Percentiles rank a stretch among this genome's conserved stretches.
Evolutionary conservation across 2,113 vertebrate genomes (phyloP).

Genomic region (Climacteris rufus): DNA sequence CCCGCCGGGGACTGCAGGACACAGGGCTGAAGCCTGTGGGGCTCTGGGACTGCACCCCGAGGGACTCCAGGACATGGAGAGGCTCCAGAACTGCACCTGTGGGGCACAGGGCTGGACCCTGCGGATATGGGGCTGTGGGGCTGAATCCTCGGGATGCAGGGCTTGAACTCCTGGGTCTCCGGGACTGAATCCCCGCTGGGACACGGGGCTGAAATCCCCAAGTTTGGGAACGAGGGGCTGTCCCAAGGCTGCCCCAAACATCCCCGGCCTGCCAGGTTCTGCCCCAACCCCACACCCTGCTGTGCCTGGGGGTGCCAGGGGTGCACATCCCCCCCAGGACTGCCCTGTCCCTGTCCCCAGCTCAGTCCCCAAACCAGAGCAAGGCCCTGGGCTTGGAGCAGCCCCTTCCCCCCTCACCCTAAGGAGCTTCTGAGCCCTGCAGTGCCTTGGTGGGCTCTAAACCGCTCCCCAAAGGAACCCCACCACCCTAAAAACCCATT

Average conservation of each 20-base stretch:
- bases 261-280: not conserved
- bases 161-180: not conserved
- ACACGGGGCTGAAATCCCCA: not conserved
- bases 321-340: rapidly evolving
- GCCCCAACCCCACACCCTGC: not conserved
- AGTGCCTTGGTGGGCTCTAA: not conserved
- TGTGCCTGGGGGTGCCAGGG: not conserved
- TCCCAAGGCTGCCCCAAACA: not conserved
- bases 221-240: no score
- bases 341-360: not conserved
- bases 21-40: not conserved
- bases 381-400: not conserved
- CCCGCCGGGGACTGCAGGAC: no score
- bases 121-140: not conserved
- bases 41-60: not conserved
- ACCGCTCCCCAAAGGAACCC: rapidly evolving
- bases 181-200: not conserved
- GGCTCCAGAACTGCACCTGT: not conserved
- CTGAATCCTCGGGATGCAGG: not conserved
- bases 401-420: not conserved
- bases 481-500: not conserved
- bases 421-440: not conserved
- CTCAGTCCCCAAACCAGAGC: not conserved
- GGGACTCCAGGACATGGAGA: not conserved
- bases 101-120: not conserved